Evolutionary conservation across 2,113 vertebrate species (phyloP), one percentile per base, ranked within the genome.

Genomic region (Pangasianodon hypophthalmus): DNA sequence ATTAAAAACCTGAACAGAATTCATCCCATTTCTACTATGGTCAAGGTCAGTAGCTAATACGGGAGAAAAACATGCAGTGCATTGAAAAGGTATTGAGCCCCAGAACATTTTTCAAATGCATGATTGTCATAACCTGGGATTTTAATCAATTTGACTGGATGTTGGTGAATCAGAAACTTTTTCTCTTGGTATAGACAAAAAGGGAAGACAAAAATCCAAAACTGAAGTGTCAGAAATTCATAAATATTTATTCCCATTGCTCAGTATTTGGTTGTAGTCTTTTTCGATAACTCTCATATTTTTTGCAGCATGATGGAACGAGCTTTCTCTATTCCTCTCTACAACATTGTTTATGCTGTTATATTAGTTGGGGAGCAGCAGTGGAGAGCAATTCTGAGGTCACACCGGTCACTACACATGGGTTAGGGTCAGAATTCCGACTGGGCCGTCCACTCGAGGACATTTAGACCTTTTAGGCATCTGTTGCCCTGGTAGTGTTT

Each of bases 1-100:
- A 90, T 93, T 60, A 93, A 89, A 89, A 95, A 95, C 73, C 91
- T 94, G 75, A 85, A 90, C 80, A 85, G 85, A 81, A 89, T 94
- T 58, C 90, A 93, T 75, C 91, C 93, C 2, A 90, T 94, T 14
- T 94, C 91, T 58, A 93, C 91, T 16, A 91, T 93, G 75, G 92
- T 92, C 71, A 91, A 94, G 91, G 94, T 94, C 89, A 83, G 93
- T 84, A 37, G 9, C 52, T 37, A 26, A 84, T 26, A 41, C 3
- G 44, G 32, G 7, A 58, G 19, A 41, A 41, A 32, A n/a, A 32
- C n/a, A 82, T 9, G 50, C 6, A 32, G 48, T 54, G 29, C 0
- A 3, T 56, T 32, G n/a, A 54, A 80, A 16, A 19, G 16, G 14
- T 32, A 37, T 3, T 52, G 29, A 54, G 6, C 79, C 14, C 29